Evolutionary conservation across 1,140 invertebrate species (phyloP).

Genomic region (Heliconius himera): DNA sequence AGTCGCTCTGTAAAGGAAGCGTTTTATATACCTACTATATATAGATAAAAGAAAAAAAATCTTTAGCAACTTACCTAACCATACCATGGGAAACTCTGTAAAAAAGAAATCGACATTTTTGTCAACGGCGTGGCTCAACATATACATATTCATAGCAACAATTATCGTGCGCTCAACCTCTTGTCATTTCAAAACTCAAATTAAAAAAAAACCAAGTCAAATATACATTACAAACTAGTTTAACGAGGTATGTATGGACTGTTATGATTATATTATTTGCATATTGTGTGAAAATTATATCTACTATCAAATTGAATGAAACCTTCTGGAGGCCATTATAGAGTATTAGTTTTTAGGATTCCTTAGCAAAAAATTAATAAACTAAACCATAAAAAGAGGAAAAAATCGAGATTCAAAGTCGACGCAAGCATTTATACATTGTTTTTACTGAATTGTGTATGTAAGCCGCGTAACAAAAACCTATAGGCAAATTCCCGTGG

Average conservation of each 20-base stretch:
- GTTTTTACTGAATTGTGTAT: too few species aligned
- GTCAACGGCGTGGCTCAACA: neutral
- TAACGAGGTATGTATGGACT: constrained; percentile 1
- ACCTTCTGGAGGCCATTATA: neutral
- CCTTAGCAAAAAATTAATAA: too few species aligned
- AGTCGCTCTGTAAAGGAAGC: too few species aligned
- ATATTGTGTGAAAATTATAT: neutral
- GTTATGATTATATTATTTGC: constrained; percentile 1
- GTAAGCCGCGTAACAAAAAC: too few species aligned
- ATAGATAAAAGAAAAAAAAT: neutral
- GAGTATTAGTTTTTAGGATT: neutral
- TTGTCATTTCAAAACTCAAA: neutral
- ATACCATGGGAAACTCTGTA: neutral
- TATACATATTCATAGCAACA: neutral
- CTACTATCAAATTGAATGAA: neutral
- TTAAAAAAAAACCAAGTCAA: neutral
- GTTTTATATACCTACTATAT: too few species aligned
- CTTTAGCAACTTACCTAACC: neutral
- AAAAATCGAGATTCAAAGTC: too few species aligned
- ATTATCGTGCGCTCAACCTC: neutral
- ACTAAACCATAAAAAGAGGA: too few species aligned
- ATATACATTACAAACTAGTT: constrained; percentile 8
- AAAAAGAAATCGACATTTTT: neutral
- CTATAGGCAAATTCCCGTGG: too few species aligned
- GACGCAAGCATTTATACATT: too few species aligned